These are phyloP conservation scores for Penelope pileata DNA, from an alignment of 2,113 vertebrate genomes.

Conservation along the genomic window DNA sequence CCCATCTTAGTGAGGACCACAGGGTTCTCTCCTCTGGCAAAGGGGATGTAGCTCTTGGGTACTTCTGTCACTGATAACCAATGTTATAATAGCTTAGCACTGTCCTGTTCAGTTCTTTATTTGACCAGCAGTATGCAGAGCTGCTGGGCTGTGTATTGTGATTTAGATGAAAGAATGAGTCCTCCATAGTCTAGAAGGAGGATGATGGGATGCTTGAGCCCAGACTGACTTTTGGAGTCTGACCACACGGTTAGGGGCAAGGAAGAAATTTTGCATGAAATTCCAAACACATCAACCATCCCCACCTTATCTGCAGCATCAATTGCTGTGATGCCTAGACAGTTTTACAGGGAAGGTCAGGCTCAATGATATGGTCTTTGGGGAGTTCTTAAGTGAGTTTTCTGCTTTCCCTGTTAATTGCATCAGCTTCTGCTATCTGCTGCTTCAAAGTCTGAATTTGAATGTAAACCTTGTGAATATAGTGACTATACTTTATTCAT, in stretches of 20 bases:
- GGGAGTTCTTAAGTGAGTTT: background rate
- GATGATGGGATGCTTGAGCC: background rate
- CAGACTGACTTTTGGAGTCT: background rate
- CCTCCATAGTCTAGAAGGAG: background rate
- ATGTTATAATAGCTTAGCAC: background rate
- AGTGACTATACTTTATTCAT: background rate
- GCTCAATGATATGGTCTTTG: background rate
- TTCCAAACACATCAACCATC: background rate
- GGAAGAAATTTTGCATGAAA: background rate
- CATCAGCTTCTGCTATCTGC: background rate
- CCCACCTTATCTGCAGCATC: background rate
- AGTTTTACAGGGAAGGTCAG: background rate
- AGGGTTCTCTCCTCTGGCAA: background rate
- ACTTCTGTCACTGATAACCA: background rate
- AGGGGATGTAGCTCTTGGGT: background rate
- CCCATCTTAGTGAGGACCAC: background rate
- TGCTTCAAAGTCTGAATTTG: background rate
- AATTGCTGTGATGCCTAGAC: background rate
- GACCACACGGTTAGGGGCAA: background rate
- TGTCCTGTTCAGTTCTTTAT: background rate
- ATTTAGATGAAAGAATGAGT: background rate
- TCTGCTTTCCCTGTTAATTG: background rate
- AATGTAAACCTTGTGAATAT: background rate
- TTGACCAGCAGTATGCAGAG: background rate
- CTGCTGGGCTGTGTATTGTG: background rate